Base-by-base conservation (phyloP, 1,140 invertebrate species). In the Heliothis subflexa region DNA sequence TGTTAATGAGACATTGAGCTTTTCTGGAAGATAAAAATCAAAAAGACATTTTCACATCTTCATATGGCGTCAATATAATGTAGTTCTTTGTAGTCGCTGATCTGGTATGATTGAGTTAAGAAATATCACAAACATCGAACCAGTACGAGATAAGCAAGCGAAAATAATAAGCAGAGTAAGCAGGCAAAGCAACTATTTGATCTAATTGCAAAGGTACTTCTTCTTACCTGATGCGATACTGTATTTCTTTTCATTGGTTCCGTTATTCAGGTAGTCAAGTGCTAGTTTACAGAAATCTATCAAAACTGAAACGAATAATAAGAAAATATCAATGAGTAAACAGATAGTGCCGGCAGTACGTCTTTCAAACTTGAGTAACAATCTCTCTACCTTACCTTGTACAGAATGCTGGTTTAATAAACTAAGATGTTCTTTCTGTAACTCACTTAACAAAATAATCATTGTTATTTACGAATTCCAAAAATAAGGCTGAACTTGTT, bases 241-340 rank as follows among this genome's bases (percentile, higher is more conserved):
- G 81, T 95, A 96, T 50, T 96, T 88, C 87, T 96, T 96, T n/a
- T 91, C 77, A 88, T 96, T 96, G 33, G 95, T 90, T 33, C 96
- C 96, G 91, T 96, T 96, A 80, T 95, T 94, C 12, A 96, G 78
- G 88, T 95, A 96, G 84, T 96, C 96, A 59, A 96, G 87, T 1
- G 95, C 92, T 61, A 96, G 88, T 91, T 96, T 97, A 85, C 96
- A 96, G 85, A 96, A 96, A 87, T 96, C 96, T 72, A 96, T 95
- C 18, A 97, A 81, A 76, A 96, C 96, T 97, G 87, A 77, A 95
- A 93, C 14, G 77, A 81, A 81, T 75, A 45, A 80, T 40, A 68
- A 66, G 61, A n/a, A 62, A 70, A 25, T 28, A 52, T 64, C 3
- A 40, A 40, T 40, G 33, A 40, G 33, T 40, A 40, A 40, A 40